phyloP scores from a whole-genome alignment of 2,113 vertebrate genomes.

The Colaptes auratus region DNA sequence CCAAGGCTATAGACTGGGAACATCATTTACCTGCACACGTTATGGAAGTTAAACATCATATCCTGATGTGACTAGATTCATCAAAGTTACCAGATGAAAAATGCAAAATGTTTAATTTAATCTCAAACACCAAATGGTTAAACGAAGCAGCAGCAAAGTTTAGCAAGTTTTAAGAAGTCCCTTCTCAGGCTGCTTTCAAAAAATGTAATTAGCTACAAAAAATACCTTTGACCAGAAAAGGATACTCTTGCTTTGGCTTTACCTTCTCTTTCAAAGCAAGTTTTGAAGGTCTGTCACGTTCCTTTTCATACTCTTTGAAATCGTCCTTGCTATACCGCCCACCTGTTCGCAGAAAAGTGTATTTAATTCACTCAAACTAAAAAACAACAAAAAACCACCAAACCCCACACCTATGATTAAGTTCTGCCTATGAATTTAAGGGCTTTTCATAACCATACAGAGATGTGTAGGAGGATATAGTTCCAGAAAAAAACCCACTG shows the following conservation, averaged over 20 bases:
- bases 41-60: background rate
- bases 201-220: background rate
- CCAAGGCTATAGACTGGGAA: background rate
- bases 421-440: background rate
- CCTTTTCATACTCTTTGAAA: slow-evolving; percentile 95
- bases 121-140: background rate
- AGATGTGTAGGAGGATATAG: background rate
- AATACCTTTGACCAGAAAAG: slow-evolving; percentile 58
- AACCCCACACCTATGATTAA: background rate
- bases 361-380: background rate
- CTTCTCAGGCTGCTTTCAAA: background rate
- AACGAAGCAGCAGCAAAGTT: background rate
- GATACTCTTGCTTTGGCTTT: slow-evolving; percentile 96
- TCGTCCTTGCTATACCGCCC: slow-evolving; percentile 94
- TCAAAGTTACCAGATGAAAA: background rate
- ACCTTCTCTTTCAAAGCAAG: slow-evolving; percentile 90
- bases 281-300: slow-evolving; percentile 83
- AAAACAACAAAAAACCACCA: background rate
- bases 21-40: background rate
- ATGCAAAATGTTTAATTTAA: background rate
- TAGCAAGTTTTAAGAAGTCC: background rate
- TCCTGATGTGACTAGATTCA: background rate
- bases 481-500: background rate
- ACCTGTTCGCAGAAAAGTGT: slow-evolving; percentile 74
- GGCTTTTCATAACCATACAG: background rate